Percentiles rank a stretch among this genome's conserved stretches.
phyloP scores from a whole-genome alignment of 2,888 invertebrate species.

The Exephanes ischioxanthus region DNA sequence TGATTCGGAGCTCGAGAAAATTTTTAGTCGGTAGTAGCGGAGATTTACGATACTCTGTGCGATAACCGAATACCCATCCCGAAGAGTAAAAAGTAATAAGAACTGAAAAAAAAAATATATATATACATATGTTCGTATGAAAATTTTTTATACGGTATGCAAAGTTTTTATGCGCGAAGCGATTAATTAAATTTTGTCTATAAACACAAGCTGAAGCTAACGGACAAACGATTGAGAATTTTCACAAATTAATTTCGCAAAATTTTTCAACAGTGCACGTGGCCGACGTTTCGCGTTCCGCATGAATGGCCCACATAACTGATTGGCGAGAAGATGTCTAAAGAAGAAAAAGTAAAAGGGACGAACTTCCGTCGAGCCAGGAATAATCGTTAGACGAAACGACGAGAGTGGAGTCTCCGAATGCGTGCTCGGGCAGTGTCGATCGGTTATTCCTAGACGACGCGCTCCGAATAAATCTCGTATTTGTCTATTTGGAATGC shows the following conservation, averaged over 20 bases:
- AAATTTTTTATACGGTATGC: not conserved
- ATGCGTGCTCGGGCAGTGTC: slow-evolving; percentile 35
- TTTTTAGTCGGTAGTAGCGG: not conserved
- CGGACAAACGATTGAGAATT: not conserved
- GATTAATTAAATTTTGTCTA: not conserved
- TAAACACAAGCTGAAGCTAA: not conserved
- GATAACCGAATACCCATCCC: not conserved
- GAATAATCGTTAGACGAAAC: not conserved
- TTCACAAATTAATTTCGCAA: not conserved
- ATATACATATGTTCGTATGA: no score
- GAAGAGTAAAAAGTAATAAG: not conserved
- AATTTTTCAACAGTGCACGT: not conserved
- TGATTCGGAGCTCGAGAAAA: not conserved
- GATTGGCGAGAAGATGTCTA: not conserved
- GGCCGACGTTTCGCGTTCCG: not conserved
- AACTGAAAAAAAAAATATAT: no score
- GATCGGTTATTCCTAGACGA: slow-evolving; percentile 74
- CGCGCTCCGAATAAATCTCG: slow-evolving; percentile 75
- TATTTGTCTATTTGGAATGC: slow-evolving; percentile 72
- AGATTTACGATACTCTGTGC: not conserved
- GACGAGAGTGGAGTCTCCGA: slow-evolving; percentile 1
- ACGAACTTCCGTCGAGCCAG: not conserved
- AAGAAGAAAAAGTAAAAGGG: not conserved
- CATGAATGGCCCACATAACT: not conserved
- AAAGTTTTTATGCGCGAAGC: not conserved